Evolutionary conservation across 2,113 vertebrate genomes (phyloP).

Genomic region (Camelus bactrianus): DNA sequence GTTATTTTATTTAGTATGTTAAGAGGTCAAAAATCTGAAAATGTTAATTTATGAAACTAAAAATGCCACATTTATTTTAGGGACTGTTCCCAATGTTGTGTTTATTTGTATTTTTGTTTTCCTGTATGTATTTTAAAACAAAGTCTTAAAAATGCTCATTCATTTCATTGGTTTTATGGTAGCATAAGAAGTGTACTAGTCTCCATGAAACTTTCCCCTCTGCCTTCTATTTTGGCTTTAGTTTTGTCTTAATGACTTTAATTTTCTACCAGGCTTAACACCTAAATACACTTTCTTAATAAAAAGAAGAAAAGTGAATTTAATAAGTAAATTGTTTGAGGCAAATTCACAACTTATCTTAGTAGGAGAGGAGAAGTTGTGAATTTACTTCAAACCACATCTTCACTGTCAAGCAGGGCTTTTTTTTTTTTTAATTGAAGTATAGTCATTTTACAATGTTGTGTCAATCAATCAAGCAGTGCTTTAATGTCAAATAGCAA

Average conservation of each 20-base stretch:
- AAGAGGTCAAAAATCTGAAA: neutral
- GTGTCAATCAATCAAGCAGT: neutral
- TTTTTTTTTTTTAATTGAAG: neutral
- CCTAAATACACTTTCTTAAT: neutral
- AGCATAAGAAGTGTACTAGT: neutral
- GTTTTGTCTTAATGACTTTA: neutral
- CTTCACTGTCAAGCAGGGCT: neutral
- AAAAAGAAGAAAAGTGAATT: neutral
- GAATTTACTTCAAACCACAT: neutral
- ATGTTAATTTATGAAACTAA: conserved; percentile 39
- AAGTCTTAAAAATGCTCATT: neutral
- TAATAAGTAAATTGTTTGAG: neutral
- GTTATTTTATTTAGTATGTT: neutral
- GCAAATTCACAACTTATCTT: no score
- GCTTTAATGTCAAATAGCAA: neutral
- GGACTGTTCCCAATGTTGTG: neutral
- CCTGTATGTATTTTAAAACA: neutral
- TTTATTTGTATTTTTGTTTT: neutral
- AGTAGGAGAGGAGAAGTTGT: neutral
- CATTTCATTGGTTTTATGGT: neutral
- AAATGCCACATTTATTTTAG: neutral
- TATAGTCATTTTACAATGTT: no score
- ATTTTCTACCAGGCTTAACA: neutral
- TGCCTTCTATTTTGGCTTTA: neutral
- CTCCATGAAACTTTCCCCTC: neutral